phyloP scores from a whole-genome alignment of 1,140 invertebrate genomes.

The Papilio polyxenes region DNA sequence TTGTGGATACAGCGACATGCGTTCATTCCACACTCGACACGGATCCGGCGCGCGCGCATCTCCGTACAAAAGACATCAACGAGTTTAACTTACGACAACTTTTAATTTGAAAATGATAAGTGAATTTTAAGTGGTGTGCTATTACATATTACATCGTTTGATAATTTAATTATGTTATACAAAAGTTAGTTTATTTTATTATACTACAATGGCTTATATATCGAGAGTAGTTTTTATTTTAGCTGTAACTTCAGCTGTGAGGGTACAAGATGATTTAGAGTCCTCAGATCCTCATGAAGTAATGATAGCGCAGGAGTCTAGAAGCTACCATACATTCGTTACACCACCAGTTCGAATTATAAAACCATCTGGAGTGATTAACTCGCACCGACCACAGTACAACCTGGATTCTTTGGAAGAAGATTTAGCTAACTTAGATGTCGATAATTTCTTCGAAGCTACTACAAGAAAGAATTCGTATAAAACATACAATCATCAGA shows the following conservation, averaged over 20 bases:
- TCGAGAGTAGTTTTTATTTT: constrained; percentile 44
- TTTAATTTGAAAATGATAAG: constrained; percentile 42
- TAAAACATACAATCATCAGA: constrained; percentile 70
- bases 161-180: constrained; percentile 39
- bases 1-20: constrained; percentile 52
- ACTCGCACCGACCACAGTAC: constrained; percentile 77
- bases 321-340: constrained; percentile 65
- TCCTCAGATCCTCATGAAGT: constrained; percentile 62
- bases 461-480: constrained; percentile 55
- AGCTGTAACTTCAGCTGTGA: constrained; percentile 36
- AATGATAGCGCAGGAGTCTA: constrained; percentile 73
- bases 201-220: constrained; percentile 53
- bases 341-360: constrained; percentile 65
- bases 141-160: constrained; percentile 42
- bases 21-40: constrained; percentile 60
- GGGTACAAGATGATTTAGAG: constrained; percentile 60
- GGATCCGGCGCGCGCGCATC: constrained; percentile 64
- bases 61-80: constrained; percentile 44
- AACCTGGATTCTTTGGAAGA: constrained; percentile 70
- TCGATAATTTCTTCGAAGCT: constrained; percentile 51
- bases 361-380: constrained; percentile 71
- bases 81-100: constrained; percentile 35
- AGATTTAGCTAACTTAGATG: constrained; percentile 44
- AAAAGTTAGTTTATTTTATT: constrained; percentile 11
- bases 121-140: constrained; percentile 43